Conservation (phyloP, 2,888 invertebrate species). For the Nezara viridula region DNA sequence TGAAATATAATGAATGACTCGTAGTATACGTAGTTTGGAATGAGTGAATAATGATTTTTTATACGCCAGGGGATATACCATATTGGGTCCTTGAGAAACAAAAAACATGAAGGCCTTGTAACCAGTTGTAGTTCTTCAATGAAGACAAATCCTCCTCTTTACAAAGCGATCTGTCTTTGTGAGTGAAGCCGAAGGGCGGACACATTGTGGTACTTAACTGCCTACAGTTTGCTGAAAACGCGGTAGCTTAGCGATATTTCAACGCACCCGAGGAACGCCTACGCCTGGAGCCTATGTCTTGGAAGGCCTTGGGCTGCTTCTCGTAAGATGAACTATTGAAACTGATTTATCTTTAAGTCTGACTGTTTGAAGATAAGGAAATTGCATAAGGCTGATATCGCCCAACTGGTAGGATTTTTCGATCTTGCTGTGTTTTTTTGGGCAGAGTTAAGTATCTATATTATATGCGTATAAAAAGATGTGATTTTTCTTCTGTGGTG, state of each 20-base stretch:
- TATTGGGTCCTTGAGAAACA: neutral
- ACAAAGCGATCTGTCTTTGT: neutral
- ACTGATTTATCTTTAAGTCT: neutral
- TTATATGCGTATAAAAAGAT: too few species aligned
- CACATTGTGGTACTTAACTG: neutral
- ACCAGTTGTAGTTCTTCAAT: neutral
- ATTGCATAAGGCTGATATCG: neutral
- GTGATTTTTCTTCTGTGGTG: too few species aligned
- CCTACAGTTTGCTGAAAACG: constrained; percentile 20
- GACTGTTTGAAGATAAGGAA: neutral
- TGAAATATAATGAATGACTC: too few species aligned
- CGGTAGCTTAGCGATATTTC: constrained; percentile 15
- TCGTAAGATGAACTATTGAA: neutral
- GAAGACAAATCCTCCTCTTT: constrained; percentile 10
- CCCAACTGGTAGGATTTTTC: neutral
- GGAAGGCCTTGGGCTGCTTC: neutral
- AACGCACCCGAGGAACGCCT: neutral
- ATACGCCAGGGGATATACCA: neutral
- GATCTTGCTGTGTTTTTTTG: too few species aligned
- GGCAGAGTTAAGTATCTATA: too few species aligned
- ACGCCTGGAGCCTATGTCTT: neutral
- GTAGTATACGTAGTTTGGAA: neutral
- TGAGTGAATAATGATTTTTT: neutral
- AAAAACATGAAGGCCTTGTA: neutral
- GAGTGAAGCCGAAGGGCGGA: neutral